Conservation (phyloP, 1,140 invertebrate genomes). For the Popillia japonica region DNA sequence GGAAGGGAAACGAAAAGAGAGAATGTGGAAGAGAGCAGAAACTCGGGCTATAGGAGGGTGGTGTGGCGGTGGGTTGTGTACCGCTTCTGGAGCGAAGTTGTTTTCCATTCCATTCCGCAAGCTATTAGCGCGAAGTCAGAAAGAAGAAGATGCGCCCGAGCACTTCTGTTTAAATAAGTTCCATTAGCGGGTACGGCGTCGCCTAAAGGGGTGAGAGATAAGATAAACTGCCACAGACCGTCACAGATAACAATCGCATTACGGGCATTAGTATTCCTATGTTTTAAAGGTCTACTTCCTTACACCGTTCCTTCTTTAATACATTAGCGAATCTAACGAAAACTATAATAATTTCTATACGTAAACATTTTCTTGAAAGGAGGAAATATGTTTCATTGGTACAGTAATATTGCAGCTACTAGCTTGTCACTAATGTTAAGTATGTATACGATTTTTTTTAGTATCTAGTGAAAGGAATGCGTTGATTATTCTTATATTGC, state of each 20-base stretch:
- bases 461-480: too few relatives aligned
- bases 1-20: neutral
- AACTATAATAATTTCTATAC: constrained; percentile 10
- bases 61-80: constrained; percentile 39
- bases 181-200: constrained; percentile 52
- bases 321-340: constrained; percentile 19
- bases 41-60: constrained; percentile 13
- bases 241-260: constrained; percentile 36
- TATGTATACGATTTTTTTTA: too few relatives aligned
- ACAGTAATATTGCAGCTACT: too few relatives aligned
- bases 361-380: too few relatives aligned
- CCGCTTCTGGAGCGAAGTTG: constrained; percentile 51
- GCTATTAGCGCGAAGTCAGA: constrained; percentile 56
- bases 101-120: constrained; percentile 57
- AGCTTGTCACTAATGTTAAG: too few relatives aligned
- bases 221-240: constrained; percentile 39
- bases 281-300: constrained; percentile 28
- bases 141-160: constrained; percentile 54
- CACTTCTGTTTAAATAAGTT: constrained; percentile 58
- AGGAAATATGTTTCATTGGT: too few relatives aligned
- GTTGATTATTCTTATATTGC: too few relatives aligned
- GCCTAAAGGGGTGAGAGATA: constrained; percentile 46
- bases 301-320: constrained; percentile 5
- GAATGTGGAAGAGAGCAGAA: neutral
- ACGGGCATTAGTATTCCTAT: constrained; percentile 36